phyloP scores from a whole-genome alignment of 1,140 invertebrate species.

The Lordiphosa stackelbergi region DNA sequence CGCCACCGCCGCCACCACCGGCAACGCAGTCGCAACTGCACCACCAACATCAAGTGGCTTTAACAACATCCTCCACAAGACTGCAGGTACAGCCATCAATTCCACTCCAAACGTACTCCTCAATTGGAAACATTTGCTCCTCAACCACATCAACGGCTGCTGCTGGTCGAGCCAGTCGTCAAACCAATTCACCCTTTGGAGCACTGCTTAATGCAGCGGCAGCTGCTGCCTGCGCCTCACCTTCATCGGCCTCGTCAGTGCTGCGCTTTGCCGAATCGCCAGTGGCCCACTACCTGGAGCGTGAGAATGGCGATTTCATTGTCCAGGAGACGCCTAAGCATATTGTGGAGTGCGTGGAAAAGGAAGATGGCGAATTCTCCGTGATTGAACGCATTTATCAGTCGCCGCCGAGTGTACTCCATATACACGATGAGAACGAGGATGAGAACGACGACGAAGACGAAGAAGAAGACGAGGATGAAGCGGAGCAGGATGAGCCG shows the following conservation, averaged over 20 bases:
- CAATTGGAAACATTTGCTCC: conserved; percentile 12
- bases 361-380: conserved; percentile 73
- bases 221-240: conserved; percentile 47
- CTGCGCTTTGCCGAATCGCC: conserved; percentile 71
- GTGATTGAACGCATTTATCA: conserved; percentile 76
- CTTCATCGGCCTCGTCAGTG: conserved; percentile 49
- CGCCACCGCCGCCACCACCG: conserved; percentile 36
- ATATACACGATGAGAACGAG: conserved; percentile 71
- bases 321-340: conserved; percentile 76
- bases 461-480: conserved; percentile 24
- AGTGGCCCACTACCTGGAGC: conserved; percentile 72
- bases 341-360: conserved; percentile 74
- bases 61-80: conserved; percentile 21
- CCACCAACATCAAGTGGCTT: conserved; percentile 24
- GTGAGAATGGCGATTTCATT: conserved; percentile 74
- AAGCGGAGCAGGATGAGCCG: conserved; percentile 1
- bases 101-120: conserved; percentile 17
- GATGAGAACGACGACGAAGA: conserved; percentile 57
- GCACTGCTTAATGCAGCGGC: conserved; percentile 59
- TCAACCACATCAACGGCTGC: conserved; percentile 1
- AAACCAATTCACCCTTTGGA: conserved; percentile 57
- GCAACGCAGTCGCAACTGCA: conserved; percentile 14
- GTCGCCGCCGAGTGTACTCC: conserved; percentile 71
- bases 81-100: background rate
- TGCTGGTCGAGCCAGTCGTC: conserved; percentile 32